These are phyloP conservation scores for Larimichthys polyactis DNA, from an alignment of 2,113 vertebrate genomes.

Conservation along the genomic window DNA sequence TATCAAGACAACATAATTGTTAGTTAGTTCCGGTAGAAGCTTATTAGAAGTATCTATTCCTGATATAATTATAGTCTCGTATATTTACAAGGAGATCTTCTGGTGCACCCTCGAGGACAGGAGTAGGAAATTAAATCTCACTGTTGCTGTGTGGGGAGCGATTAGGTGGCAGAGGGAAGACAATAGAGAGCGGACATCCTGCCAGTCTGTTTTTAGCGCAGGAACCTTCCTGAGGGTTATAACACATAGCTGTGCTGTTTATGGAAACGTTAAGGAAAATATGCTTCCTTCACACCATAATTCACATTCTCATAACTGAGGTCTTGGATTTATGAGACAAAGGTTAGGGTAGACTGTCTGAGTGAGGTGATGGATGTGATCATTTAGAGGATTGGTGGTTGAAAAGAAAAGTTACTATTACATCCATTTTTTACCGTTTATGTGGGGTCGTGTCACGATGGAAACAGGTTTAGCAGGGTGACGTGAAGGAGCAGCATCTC, in stretches of 20 bases:
- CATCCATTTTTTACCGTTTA: too few species aligned
- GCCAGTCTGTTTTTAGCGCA: slow-evolving; percentile 70
- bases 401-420: not conserved
- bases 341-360: not conserved
- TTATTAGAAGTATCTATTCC: slow-evolving; percentile 44
- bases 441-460: too few species aligned
- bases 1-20: slow-evolving; percentile 28
- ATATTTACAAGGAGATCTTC: slow-evolving; percentile 49
- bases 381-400: not conserved
- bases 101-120: slow-evolving; percentile 43
- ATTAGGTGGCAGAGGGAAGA: slow-evolving; percentile 63
- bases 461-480: too few species aligned
- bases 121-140: slow-evolving; percentile 65
- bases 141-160: slow-evolving; percentile 48
- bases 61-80: slow-evolving; percentile 49
- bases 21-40: slow-evolving; percentile 9
- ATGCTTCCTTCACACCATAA: slow-evolving; percentile 37
- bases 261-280: slow-evolving; percentile 27
- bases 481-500: too few species aligned
- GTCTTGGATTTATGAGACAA: slow-evolving; percentile 27
- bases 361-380: slow-evolving; percentile 2
- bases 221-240: slow-evolving; percentile 58
- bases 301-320: slow-evolving; percentile 3
- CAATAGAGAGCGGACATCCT: slow-evolving; percentile 77
- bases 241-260: slow-evolving; percentile 22